Conservation (phyloP, 2,888 invertebrate genomes). For the Cephus pulcher region DNA sequence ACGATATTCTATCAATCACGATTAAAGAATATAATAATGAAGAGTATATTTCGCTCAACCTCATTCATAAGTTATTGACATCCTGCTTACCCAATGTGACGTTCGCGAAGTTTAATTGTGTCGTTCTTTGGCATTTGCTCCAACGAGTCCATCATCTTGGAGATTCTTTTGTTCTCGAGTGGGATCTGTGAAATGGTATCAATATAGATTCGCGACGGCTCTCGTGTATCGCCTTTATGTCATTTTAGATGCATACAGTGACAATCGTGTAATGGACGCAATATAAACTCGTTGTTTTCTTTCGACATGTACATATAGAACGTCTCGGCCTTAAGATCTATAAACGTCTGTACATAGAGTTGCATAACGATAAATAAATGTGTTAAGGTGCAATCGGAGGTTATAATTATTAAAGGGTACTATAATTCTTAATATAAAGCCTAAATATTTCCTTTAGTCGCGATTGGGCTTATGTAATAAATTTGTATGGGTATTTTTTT, state of each 20-base stretch:
- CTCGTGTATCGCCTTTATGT: neutral
- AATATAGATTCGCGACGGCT: neutral
- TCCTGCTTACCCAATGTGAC: slow-evolving; percentile 82
- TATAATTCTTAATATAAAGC: neutral
- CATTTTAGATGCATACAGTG: neutral
- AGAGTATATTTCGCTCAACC: neutral
- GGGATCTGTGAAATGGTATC: neutral
- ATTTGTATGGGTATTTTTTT: no score
- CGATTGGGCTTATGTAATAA: neutral
- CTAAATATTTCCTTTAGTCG: neutral
- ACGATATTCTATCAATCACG: neutral
- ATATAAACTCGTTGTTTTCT: neutral
- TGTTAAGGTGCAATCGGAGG: neutral
- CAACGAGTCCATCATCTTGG: slow-evolving; percentile 68
- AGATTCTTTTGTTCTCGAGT: neutral
- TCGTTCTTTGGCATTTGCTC: slow-evolving; percentile 84
- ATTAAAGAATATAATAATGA: neutral
- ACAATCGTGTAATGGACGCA: neutral
- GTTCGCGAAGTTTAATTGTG: slow-evolving; percentile 83
- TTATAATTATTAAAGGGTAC: neutral
- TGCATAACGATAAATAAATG: neutral
- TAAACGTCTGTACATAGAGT: neutral
- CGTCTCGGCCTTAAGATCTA: neutral
- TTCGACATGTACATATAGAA: neutral
- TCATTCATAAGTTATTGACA: neutral